These are phyloP conservation scores for Cataglyphis livida DNA, from an alignment of 2,888 invertebrate genomes.

Conservation along the genomic window DNA sequence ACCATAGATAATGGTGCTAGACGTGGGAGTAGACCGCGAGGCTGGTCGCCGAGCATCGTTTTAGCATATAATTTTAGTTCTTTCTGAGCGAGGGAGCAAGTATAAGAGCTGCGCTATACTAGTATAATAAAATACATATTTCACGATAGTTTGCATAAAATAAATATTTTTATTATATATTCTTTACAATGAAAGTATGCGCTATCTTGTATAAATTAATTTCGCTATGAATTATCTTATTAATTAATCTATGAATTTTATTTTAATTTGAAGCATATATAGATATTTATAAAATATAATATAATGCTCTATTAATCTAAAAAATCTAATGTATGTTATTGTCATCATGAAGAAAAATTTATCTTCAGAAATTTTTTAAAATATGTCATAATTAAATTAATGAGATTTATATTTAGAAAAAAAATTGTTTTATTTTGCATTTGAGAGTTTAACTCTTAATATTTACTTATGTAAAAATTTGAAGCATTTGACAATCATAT, in stretches of 20 bases:
- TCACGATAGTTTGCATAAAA: not conserved
- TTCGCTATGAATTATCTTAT: not conserved
- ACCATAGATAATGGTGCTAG: slow-evolving; percentile 11
- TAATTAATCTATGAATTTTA: not conserved
- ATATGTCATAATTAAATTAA: not conserved
- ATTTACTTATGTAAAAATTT: not conserved
- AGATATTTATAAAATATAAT: slow-evolving; percentile 23
- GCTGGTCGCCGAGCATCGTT: slow-evolving; percentile 11
- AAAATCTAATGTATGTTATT: not conserved
- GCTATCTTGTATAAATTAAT: not conserved
- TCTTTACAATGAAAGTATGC: not conserved
- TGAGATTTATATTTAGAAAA: not conserved
- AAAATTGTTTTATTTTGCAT: not conserved
- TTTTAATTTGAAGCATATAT: not conserved
- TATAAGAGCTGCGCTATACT: not conserved
- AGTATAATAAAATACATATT: not conserved
- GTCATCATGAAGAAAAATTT: not conserved
- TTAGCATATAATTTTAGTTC: slow-evolving; percentile 3
- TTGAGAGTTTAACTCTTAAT: not conserved
- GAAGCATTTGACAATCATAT: not conserved
- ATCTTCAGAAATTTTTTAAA: not conserved
- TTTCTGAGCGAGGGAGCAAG: not conserved
- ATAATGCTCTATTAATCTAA: not conserved
- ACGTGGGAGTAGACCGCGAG: slow-evolving; percentile 31
- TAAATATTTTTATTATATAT: not conserved